Conservation (phyloP, 2,113 vertebrate genomes). For the human (Homo sapiens) region GRCh38 chr1:179902501-179903000, state of each 20-base stretch:
- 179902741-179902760: background rate
- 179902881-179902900: background rate
- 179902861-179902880: background rate
- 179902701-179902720: background rate
- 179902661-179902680: too few relatives aligned
- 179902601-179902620: background rate
- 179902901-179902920: background rate
- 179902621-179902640: background rate
- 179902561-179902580: background rate
- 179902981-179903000: too few relatives aligned
- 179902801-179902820: background rate
- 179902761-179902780: slow-evolving; percentile 22
- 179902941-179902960: background rate
- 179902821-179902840: background rate
- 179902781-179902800: background rate
- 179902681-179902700: background rate
- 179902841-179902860: background rate
- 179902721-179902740: background rate
- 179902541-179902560: background rate
- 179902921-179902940: background rate
- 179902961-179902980: too few relatives aligned
- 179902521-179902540: too few relatives aligned
- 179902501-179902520: too few relatives aligned
- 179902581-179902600: background rate
- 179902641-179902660: background rate